Base-by-base conservation (phyloP, 2,888 invertebrate genomes). In the Melangyna quadrimaculata region DNA sequence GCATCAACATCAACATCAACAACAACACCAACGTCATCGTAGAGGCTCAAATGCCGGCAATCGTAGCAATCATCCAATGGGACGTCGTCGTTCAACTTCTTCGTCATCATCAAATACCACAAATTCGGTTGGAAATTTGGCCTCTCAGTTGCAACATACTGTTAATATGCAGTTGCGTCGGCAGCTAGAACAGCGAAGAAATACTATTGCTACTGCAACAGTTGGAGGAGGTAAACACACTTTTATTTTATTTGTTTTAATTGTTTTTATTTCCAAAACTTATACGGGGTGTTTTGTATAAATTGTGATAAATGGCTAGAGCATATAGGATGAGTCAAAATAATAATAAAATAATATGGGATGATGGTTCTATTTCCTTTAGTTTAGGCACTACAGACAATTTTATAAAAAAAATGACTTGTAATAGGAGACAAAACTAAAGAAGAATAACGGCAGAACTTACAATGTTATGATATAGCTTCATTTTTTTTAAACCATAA, bases 51-150 rank as follows among this genome's bases (percentile, higher is more conserved):
- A 43, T 51, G 37, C 37, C 14, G 75, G 35, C 0, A 71, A 57
- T 37, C 79, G 84, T 8, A 67, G 45, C 10, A 48, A 57, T 19
- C 7, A 57, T 27, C 3, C 40, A 8, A 29, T 77, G 32, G 72
- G 67, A 32, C 86, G 86, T 48, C 86, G 86, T 45, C 81, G 86
- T 3, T 86, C 86, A 32, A 86, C 86, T 8, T 86, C 86, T 2
- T 86, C 86, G 1, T 81, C 86, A 14, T 86, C 86, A 22, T 81
- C 86, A 0, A 86, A 86, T 45, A 77, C 81, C 1, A 59, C 65
- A 9, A 86, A 73, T 27, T 67, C 51, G 1, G n/a, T n/a, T n/a
- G 24, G 51, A n/a, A 67, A 51, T 51, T 27, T 67, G 12, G 22
- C 48, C 0, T 17, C 69, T 9, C 72, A 77, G 27, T 69, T 73